Evolutionary conservation across 2,888 invertebrate genomes (phyloP).

Genomic region (Priapulus caudatus): DNA sequence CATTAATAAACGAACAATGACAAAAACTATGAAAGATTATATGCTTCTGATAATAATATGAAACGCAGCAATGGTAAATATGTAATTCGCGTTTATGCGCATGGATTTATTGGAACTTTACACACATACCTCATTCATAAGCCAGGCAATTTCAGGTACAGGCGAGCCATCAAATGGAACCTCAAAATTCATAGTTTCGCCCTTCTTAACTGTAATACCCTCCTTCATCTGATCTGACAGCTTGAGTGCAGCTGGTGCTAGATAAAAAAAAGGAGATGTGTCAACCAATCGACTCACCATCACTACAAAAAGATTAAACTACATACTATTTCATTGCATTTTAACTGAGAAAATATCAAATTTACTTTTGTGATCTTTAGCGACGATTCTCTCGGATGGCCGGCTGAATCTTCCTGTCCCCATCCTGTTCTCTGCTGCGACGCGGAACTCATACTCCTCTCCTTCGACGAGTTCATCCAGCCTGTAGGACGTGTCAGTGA

Average conservation of each 20-base stretch:
- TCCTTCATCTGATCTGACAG: slow-evolving; percentile 15
- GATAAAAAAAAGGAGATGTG: too few relatives aligned
- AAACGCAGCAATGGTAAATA: too few relatives aligned
- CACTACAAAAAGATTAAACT: too few relatives aligned
- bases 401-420: not conserved
- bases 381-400: not conserved
- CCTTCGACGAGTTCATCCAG: slow-evolving; percentile 20
- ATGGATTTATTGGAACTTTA: too few relatives aligned
- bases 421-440: not conserved
- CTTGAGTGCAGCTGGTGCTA: not conserved
- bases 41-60: too few relatives aligned
- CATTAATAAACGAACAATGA: too few relatives aligned
- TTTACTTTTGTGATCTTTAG: not conserved
- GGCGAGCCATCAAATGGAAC: slow-evolving; percentile 15
- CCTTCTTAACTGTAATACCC: slow-evolving; percentile 6
- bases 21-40: too few relatives aligned
- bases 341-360: too few relatives aligned
- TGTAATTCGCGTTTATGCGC: too few relatives aligned
- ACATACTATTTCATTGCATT: too few relatives aligned
- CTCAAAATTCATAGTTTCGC: slow-evolving; percentile 7
- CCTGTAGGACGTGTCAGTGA: slow-evolving; percentile 20
- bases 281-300: too few relatives aligned
- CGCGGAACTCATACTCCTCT: slow-evolving; percentile 13
- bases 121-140: slow-evolving; percentile 9
- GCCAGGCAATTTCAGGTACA: slow-evolving; percentile 15